Conservation (phyloP, 2,888 invertebrate species). For the Dicycla oo region DNA sequence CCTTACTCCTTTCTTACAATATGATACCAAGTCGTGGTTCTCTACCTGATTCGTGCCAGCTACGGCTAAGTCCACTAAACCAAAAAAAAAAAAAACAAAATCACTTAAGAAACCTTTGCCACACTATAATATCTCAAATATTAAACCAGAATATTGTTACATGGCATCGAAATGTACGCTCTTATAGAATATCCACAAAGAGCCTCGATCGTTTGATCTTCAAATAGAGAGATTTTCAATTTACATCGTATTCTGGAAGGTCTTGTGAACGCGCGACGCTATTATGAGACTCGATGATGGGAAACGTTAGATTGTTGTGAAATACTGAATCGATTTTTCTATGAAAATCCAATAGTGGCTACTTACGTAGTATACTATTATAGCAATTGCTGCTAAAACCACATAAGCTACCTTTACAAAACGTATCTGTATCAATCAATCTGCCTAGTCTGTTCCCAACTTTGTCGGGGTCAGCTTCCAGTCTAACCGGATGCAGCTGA, state of each 20-base stretch:
- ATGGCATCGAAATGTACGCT: conserved; percentile 64
- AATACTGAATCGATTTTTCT: conserved; percentile 33
- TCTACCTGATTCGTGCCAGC: neutral
- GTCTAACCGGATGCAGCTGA: too few relatives aligned
- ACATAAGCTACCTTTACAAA: neutral
- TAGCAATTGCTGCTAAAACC: neutral
- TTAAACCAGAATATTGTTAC: conserved; percentile 66
- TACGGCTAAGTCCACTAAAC: neutral
- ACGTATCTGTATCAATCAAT: too few relatives aligned
- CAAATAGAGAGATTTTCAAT: conserved; percentile 87
- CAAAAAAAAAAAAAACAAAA: conserved; percentile 17
- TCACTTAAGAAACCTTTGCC: conserved; percentile 17
- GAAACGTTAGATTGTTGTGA: conserved; percentile 33
- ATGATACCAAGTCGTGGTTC: neutral
- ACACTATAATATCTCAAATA: conserved; percentile 58
- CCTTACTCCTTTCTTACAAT: neutral
- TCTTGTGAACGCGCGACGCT: conserved; percentile 53
- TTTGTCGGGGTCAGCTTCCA: too few relatives aligned
- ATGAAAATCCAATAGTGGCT: conserved; percentile 5
- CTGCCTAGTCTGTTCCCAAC: too few relatives aligned
- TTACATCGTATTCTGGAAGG: conserved; percentile 79
- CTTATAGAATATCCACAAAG: conserved; percentile 80
- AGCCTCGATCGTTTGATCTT: conserved; percentile 82
- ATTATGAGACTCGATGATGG: conserved; percentile 56
- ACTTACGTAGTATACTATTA: neutral